Evolutionary conservation across 92 coral and sea anemone genomes (phyloP).

Genomic region (Epizoanthus stellaris): DNA sequence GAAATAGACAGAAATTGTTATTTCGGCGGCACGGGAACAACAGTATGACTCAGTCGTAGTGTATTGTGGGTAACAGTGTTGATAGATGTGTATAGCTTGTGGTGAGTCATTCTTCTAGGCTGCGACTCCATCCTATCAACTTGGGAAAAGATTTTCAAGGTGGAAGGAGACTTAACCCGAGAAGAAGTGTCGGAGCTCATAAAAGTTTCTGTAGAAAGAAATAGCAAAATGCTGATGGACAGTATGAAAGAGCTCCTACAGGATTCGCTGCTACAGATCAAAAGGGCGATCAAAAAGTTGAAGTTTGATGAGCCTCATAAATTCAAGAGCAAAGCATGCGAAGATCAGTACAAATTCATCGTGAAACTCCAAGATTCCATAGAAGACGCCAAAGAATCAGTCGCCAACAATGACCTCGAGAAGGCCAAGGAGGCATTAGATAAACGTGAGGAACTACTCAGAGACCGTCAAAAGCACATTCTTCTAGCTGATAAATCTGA

Average conservation of each 20-base stretch:
- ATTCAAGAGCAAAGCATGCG: conserved; percentile 9
- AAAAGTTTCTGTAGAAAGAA: neutral
- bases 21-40: no score
- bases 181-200: neutral
- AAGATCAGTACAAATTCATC: conserved; percentile 24
- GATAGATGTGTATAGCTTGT: no score
- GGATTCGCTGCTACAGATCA: conserved; percentile 2
- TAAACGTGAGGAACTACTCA: conserved; percentile 16
- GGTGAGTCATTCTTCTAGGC: no score
- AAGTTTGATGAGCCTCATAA: conserved; percentile 1
- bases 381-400: neutral
- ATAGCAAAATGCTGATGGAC: neutral
- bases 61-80: no score
- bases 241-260: conserved; percentile 11
- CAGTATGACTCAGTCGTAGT: no score
- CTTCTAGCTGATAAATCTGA: conserved; percentile 28
- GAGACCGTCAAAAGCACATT: conserved; percentile 24
- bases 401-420: neutral
- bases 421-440: conserved; percentile 18
- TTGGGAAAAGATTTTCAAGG: no score
- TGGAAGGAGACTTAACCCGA: no score
- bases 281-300: conserved; percentile 18
- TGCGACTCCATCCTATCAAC: no score
- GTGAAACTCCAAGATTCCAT: conserved; percentile 15
- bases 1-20: no score